A percentile compares a stretch with the other conserved stretches of the same genome.
phyloP scores from a whole-genome alignment of 64 coral and sea anemone genomes.

The Orbicella faveolata region DNA sequence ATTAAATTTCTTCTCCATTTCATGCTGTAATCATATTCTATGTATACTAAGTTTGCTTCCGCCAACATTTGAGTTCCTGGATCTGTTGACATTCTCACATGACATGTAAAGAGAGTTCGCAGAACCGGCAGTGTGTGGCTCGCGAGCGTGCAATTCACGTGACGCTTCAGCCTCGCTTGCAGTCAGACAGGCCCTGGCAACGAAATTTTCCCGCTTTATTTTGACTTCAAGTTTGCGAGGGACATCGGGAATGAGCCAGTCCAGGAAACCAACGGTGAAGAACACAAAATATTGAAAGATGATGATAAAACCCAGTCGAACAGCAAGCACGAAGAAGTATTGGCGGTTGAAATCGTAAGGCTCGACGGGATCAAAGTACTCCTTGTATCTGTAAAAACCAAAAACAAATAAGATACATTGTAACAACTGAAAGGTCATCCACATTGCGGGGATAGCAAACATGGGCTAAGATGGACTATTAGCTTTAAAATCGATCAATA shows the following conservation, averaged over 20 bases:
- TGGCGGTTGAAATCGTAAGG: constrained; percentile 89
- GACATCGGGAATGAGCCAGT: constrained; percentile 88
- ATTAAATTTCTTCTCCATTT: not conserved
- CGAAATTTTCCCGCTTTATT: constrained; percentile 83
- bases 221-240: constrained; percentile 75
- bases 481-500: too few species aligned
- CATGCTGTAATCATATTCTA: not conserved
- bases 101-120: constrained; percentile 75
- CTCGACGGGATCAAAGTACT: constrained; percentile 81
- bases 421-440: too few species aligned
- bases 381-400: constrained; percentile 67
- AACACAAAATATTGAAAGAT: constrained; percentile 95
- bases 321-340: constrained; percentile 85
- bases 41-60: constrained; percentile 20
- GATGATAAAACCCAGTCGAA: constrained; percentile 80
- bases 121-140: not conserved
- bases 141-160: constrained; percentile 30
- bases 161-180: constrained; percentile 66
- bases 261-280: constrained; percentile 67
- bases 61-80: constrained; percentile 9
- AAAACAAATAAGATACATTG: not conserved
- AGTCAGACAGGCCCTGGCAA: constrained; percentile 72
- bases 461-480: too few species aligned
- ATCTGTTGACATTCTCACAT: constrained; percentile 56
- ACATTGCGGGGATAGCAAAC: too few species aligned